Percentiles rank a stretch among this genome's conserved stretches.
Conservation (phyloP, 2,888 invertebrate genomes). For the Drosophila anomalipes region DNA sequence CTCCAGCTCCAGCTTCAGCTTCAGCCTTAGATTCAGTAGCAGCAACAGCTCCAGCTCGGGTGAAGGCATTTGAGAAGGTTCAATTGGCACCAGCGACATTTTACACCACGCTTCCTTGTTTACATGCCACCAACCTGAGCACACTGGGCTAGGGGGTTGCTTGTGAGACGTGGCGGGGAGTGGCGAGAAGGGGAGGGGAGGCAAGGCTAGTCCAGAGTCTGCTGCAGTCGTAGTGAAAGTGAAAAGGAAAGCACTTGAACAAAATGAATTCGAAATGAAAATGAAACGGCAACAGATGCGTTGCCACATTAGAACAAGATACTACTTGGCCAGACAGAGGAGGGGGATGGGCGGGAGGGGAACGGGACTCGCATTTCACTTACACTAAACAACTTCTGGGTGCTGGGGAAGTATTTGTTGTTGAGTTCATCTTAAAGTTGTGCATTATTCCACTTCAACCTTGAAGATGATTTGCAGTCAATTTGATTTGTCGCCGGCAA, state of each 20-base stretch:
- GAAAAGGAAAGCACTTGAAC: conserved; percentile 75
- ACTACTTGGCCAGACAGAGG: neutral
- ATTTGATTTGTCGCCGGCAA: conserved; percentile 63
- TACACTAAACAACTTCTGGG: neutral
- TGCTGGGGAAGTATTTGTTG: neutral
- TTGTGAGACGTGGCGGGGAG: neutral
- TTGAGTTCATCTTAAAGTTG: conserved; percentile 15
- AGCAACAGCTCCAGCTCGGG: conserved; percentile 7
- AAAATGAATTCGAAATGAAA: conserved; percentile 69
- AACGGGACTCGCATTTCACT: conserved; percentile 35
- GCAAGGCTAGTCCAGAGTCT: conserved; percentile 14
- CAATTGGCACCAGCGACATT: conserved; percentile 78
- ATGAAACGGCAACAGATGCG: conserved; percentile 76
- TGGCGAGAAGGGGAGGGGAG: conserved; percentile 2
- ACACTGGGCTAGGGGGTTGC: neutral
- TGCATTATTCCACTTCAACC: conserved; percentile 1
- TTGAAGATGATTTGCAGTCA: conserved; percentile 47
- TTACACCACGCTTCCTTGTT: conserved; percentile 70
- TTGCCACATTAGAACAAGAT: conserved; percentile 43
- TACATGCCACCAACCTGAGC: conserved; percentile 56
- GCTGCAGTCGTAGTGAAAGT: conserved; percentile 37
- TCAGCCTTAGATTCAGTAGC: neutral
- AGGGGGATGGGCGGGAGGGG: no score
- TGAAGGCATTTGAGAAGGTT: conserved; percentile 59
- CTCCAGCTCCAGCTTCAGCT: conserved; percentile 21